Evolutionary conservation across 2,113 vertebrate species (phyloP).

Genomic region (Eurypyga helias): DNA sequence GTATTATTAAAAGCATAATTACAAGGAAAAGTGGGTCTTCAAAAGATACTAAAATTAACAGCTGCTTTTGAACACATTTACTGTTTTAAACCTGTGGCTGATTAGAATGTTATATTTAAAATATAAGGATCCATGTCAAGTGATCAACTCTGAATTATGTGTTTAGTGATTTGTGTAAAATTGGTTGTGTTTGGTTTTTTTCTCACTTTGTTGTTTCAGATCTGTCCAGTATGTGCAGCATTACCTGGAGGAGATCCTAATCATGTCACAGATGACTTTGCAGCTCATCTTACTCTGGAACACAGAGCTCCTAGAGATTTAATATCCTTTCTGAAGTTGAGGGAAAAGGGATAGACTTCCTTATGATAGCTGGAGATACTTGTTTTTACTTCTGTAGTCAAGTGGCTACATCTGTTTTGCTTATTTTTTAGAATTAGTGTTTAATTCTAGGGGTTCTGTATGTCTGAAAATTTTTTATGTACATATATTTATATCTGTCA

Average conservation of each 20-base stretch:
- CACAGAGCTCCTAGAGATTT: conserved; percentile 99
- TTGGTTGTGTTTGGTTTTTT: conserved; percentile 10
- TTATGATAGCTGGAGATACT: not conserved
- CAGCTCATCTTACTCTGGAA: conserved; percentile 99
- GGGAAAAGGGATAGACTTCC: not conserved
- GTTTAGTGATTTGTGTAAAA: not conserved
- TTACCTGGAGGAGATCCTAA: conserved; percentile 99
- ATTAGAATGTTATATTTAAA: conserved; percentile 6
- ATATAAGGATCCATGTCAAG: not conserved
- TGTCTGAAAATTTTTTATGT: not conserved
- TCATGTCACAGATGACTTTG: conserved; percentile 99
- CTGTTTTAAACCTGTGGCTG: not conserved
- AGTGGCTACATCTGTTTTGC: not conserved
- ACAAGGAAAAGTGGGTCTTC: not conserved
- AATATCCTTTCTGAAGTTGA: conserved; percentile 90
- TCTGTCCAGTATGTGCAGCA: conserved; percentile 98
- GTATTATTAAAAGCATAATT: conserved; percentile 30
- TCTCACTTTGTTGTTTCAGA: conserved; percentile 81
- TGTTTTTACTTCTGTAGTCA: not conserved
- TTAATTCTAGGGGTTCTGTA: not conserved
- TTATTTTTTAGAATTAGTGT: not conserved
- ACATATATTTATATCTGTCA: not conserved
- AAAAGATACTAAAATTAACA: not conserved
- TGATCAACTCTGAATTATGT: not conserved
- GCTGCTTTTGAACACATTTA: not conserved